These are phyloP conservation scores for Gallirallus australis DNA, from an alignment of 2,797 vertebrate genomes.

Conservation along the genomic window DNA sequence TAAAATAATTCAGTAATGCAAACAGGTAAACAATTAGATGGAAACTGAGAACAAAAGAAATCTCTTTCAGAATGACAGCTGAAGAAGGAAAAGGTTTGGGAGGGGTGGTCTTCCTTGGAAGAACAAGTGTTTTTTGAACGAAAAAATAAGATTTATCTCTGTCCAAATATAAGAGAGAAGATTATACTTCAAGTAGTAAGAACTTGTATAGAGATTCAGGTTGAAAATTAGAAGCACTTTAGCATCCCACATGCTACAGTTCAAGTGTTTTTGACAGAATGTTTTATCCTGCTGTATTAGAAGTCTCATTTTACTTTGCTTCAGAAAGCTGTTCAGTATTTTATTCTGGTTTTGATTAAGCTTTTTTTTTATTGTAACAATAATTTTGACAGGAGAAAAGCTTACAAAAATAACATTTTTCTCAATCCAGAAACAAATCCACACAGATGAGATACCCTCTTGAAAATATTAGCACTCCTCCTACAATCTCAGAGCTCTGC, in stretches of 20 bases:
- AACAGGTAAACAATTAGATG: neutral
- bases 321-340: neutral
- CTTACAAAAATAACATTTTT: neutral
- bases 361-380: neutral
- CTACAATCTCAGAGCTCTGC: slow-evolving; percentile 89
- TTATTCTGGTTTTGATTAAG: neutral
- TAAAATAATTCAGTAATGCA: neutral
- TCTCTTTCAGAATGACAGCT: neutral
- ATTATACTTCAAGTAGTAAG: neutral
- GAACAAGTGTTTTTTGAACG: neutral
- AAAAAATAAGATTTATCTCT: neutral
- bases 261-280: neutral
- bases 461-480: slow-evolving; percentile 60
- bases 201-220: neutral
- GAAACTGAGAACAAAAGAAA: neutral
- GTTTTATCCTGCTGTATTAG: neutral
- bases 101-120: neutral
- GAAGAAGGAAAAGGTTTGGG: neutral
- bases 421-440: slow-evolving; percentile 59
- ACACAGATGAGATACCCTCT: neutral
- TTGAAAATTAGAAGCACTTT: neutral
- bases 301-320: neutral
- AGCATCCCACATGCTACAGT: neutral
- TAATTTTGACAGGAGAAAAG: neutral
- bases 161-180: neutral